Percentiles rank a stretch among this genome's conserved stretches.
These are phyloP conservation scores for Microplitis mediator DNA, from an alignment of 1,140 invertebrate genomes.

Conservation along the genomic window DNA sequence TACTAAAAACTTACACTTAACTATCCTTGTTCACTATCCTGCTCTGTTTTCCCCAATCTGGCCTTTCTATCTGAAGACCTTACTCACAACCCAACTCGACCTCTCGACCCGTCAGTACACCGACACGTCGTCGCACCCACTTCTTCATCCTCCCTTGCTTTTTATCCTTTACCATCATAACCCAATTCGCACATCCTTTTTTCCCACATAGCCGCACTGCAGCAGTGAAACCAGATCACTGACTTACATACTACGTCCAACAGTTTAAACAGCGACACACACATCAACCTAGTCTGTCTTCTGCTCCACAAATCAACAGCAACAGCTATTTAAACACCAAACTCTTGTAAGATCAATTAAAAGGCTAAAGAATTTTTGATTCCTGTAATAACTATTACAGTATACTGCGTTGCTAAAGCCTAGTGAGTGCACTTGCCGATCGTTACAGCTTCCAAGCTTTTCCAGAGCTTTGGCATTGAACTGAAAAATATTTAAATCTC, in stretches of 20 bases:
- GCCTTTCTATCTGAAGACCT: not conserved
- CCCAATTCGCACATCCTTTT: constrained; percentile 21
- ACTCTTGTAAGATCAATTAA: too few species aligned
- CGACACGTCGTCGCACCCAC: constrained; percentile 13
- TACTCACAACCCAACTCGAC: constrained; percentile 17
- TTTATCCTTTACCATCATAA: constrained; percentile 8
- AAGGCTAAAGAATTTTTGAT: too few species aligned
- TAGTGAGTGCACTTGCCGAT: not conserved
- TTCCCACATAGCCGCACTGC: constrained; percentile 38
- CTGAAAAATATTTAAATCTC: not conserved
- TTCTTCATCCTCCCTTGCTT: constrained; percentile 16
- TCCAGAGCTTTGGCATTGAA: constrained; percentile 35
- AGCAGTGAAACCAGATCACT: constrained; percentile 27
- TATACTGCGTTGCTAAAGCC: too few species aligned
- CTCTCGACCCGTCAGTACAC: constrained; percentile 20
- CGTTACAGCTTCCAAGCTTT: constrained; percentile 43
- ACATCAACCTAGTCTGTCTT: too few species aligned
- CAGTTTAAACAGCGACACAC: not conserved
- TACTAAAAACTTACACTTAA: not conserved
- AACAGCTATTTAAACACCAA: too few species aligned
- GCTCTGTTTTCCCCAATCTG: not conserved
- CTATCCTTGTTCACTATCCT: not conserved
- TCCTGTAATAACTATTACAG: too few species aligned
- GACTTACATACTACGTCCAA: constrained; percentile 17
- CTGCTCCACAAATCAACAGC: too few species aligned